Conservation (phyloP, 2,888 invertebrate species). For the Megalurothrips usitatus region DNA sequence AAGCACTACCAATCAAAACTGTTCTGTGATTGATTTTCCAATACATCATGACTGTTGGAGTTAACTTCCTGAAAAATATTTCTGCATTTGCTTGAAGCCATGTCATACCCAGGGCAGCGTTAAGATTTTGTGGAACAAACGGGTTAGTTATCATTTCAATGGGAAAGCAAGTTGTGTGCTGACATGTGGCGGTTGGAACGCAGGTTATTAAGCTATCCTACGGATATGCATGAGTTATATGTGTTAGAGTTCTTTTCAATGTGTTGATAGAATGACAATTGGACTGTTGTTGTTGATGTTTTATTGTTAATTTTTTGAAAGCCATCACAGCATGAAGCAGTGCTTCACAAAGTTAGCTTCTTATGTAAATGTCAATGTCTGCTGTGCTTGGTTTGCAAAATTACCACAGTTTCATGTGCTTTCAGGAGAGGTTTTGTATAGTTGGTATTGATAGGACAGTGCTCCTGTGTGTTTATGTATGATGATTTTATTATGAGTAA, state of each 20-base stretch:
- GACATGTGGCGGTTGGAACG: not conserved
- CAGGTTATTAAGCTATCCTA: not conserved
- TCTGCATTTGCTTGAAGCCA: not conserved
- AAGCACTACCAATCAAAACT: constrained; percentile 26
- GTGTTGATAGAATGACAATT: constrained; percentile 7
- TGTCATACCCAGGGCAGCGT: constrained; percentile 2
- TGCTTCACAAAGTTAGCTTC: constrained; percentile 15
- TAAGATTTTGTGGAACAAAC: not conserved
- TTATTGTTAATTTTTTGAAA: constrained; percentile 22
- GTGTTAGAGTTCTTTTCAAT: not conserved
- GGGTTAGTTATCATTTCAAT: not conserved
- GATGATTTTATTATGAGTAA: constrained; percentile 19
- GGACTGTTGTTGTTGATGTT: constrained; percentile 22
- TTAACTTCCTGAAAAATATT: not conserved
- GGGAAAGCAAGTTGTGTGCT: not conserved
- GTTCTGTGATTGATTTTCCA: constrained; percentile 14
- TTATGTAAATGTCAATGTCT: not conserved
- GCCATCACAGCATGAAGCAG: constrained; percentile 23
- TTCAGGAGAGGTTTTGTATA: not conserved
- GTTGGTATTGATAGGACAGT: not conserved
- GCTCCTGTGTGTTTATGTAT: constrained; percentile 15
- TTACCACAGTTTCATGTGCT: not conserved
- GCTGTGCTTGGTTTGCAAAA: constrained; percentile 13
- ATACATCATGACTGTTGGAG: not conserved
- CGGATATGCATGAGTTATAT: not conserved